Evolutionary conservation across 2,113 vertebrate species (phyloP).

Genomic region (Mastomys coucha): DNA sequence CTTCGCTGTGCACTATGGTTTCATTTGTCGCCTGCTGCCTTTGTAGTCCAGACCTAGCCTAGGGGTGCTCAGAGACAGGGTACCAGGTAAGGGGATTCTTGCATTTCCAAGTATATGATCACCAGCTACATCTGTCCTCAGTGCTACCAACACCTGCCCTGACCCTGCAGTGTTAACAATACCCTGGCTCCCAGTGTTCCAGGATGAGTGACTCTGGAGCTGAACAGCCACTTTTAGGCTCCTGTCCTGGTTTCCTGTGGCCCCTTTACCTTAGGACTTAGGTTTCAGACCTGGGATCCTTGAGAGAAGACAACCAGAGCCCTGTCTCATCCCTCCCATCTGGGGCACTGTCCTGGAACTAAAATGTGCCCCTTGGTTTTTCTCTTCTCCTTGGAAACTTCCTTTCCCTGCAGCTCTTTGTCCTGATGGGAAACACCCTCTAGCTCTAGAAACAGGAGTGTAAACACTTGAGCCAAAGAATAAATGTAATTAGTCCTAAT

Average conservation of each 20-base stretch:
- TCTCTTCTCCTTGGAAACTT: background rate
- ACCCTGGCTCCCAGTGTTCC: background rate
- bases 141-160: background rate
- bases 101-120: background rate
- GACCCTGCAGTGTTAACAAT: background rate
- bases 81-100: background rate
- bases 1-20: background rate
- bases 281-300: background rate
- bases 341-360: slow-evolving; percentile 26
- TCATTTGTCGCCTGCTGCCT: background rate
- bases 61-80: background rate
- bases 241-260: slow-evolving; percentile 43
- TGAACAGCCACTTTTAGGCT: slow-evolving; percentile 62
- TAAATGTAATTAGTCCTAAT: background rate
- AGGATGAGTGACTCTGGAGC: background rate
- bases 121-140: background rate
- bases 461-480: slow-evolving; percentile 11
- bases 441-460: slow-evolving; percentile 37
- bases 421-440: background rate
- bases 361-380: background rate
- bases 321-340: background rate
- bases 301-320: background rate
- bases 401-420: slow-evolving; percentile 33
- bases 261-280: slow-evolving; percentile 1
- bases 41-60: background rate